Evolutionary conservation across 1,140 invertebrate genomes (phyloP), one percentile per base, ranked within the genome.

Genomic region (Brachionus manjavacas): DNA sequence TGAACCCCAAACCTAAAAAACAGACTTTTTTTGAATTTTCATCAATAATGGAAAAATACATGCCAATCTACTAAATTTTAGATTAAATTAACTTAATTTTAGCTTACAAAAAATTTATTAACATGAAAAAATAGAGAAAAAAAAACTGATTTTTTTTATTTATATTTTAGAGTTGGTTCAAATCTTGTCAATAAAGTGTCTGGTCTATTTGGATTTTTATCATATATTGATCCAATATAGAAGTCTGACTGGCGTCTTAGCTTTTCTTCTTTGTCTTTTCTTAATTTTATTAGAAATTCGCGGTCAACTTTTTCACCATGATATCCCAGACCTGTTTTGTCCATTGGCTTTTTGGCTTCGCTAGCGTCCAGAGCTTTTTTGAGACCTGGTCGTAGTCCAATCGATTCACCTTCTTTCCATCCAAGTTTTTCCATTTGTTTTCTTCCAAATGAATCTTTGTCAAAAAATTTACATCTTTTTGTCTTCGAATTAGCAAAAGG

Each of bases 381-480:
- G 11, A 89, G 88, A 9, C 89, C 89, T 20, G 76, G 72, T 1
- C 79, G 9, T 4, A 86, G 86, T 14, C 92, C 92, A 8, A 92
- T 85, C 55, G 91, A 91, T 83, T 88, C 64, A 6, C 92, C 92
- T 74, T 91, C 89, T 66, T 86, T 88, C 92, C 92, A 92, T 2
- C 92, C 92, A 76, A 91, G 89, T 76, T 89, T 89, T 86, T 91
- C 89, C 86, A 92, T 83, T 46, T 92, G 86, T 84, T 89, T 90
- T 35, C 91, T 85, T 12, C 91, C 92, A 85, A 89, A 81, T 2
- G 88, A 88, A 85, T 87, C 64, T 7, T 41, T 79, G 39, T 49
- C 16, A 25, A 49, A 80, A 16, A 84, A 14, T 9, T 20, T 39
- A 12, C 20, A 46, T 70, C 66, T 16, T 72, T 68, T 20, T 83